These are phyloP conservation scores for Petrocephalus microphthalmus DNA, from an alignment of 2,113 vertebrate species.

Conservation along the genomic window DNA sequence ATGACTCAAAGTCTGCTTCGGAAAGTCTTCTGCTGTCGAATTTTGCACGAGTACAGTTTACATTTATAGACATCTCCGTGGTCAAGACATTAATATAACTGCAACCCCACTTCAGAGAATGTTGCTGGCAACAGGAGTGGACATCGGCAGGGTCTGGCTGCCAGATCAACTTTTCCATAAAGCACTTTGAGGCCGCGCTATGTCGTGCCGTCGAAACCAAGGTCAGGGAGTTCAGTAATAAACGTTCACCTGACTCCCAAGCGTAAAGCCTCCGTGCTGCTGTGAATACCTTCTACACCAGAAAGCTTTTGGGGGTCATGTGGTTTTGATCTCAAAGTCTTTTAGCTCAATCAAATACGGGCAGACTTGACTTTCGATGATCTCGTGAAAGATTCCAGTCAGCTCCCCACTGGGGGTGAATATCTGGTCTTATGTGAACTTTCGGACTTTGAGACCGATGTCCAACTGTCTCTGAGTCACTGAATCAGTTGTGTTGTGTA, in stretches of 20 bases:
- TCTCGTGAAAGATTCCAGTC: neutral
- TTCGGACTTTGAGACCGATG: neutral
- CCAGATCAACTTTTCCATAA: neutral
- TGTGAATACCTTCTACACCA: neutral
- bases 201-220: neutral
- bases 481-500: neutral
- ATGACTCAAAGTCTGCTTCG: neutral
- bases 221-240: constrained; percentile 1
- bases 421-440: constrained; percentile 13
- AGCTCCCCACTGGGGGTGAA: neutral
- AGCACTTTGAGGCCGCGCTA: neutral
- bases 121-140: neutral
- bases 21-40: neutral
- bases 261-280: neutral
- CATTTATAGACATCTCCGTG: neutral
- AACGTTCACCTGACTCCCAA: neutral
- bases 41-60: neutral
- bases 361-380: neutral
- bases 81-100: neutral
- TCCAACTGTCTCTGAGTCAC: neutral
- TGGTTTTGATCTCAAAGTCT: constrained; percentile 22
- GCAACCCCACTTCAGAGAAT: neutral
- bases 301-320: neutral
- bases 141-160: neutral
- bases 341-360: constrained; percentile 13